Evolutionary conservation across 2,113 vertebrate genomes (phyloP).

Genomic region (Illadopsis cleaveri): DNA sequence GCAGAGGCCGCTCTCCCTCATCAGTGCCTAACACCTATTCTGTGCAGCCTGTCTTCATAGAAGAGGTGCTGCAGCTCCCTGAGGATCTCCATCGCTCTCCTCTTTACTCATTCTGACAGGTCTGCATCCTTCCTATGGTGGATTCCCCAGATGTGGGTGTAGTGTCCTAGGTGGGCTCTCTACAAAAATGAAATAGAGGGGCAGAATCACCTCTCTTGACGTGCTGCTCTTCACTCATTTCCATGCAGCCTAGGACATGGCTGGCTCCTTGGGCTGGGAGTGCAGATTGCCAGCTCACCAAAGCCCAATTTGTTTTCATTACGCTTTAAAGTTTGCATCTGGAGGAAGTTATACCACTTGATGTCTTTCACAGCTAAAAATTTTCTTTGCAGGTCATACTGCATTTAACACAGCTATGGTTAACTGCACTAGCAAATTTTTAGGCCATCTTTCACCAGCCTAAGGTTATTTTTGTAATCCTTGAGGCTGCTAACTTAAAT

Average conservation of each 20-base stretch:
- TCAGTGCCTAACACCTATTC: rapidly evolving
- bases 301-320: background rate
- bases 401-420: background rate
- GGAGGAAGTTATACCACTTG: background rate
- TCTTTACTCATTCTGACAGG: background rate
- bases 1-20: no score
- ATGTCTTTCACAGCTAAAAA: background rate
- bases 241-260: background rate
- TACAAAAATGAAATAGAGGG: background rate
- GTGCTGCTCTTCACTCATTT: background rate
- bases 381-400: background rate
- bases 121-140: no score
- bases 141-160: rapidly evolving
- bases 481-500: background rate
- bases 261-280: background rate
- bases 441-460: background rate
- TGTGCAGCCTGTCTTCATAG: no score
- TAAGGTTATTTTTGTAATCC: background rate
- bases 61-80: background rate
- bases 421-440: background rate
- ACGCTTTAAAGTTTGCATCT: background rate
- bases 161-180: background rate
- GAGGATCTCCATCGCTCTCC: background rate
- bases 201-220: background rate
- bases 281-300: background rate